phyloP scores from a whole-genome alignment of 2,797 vertebrate species.

The Neomorphus geoffroyi region DNA sequence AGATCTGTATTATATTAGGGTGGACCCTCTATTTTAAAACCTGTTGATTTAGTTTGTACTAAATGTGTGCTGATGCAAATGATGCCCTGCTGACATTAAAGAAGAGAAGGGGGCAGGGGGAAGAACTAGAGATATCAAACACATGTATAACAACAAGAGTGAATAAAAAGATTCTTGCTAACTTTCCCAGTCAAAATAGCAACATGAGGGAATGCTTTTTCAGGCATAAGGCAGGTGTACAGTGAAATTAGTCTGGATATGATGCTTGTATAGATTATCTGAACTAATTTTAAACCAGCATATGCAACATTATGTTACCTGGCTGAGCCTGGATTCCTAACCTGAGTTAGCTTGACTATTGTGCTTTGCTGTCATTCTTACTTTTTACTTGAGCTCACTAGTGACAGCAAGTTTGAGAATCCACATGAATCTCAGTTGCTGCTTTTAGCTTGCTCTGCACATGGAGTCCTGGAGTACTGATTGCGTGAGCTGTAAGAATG shows the following conservation, averaged over 20 bases:
- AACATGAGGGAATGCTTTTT: not conserved
- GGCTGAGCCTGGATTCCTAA: not conserved
- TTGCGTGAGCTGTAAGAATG: not conserved
- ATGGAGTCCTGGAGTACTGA: not conserved
- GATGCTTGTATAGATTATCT: not conserved
- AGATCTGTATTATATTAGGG: not conserved
- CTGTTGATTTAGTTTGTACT: not conserved
- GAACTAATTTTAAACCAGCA: not conserved
- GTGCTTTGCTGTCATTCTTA: not conserved
- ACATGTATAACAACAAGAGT: fast-evolving
- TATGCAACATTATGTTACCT: not conserved
- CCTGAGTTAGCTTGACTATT: not conserved
- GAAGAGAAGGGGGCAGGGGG: not conserved
- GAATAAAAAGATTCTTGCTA: not conserved
- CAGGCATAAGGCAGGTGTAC: not conserved
- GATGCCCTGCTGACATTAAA: not conserved
- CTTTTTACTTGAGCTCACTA: not conserved
- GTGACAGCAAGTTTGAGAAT: not conserved
- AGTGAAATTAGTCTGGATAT: not conserved
- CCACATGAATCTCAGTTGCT: not conserved
- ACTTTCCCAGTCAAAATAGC: not conserved
- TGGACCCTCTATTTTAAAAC: not conserved
- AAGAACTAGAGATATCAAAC: not conserved
- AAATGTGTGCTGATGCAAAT: not conserved
- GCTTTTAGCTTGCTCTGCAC: not conserved